Evolutionary conservation across 2,113 vertebrate species (phyloP), one percentile per base, ranked within the genome.

Genomic region (Rafetus swinhoei): DNA sequence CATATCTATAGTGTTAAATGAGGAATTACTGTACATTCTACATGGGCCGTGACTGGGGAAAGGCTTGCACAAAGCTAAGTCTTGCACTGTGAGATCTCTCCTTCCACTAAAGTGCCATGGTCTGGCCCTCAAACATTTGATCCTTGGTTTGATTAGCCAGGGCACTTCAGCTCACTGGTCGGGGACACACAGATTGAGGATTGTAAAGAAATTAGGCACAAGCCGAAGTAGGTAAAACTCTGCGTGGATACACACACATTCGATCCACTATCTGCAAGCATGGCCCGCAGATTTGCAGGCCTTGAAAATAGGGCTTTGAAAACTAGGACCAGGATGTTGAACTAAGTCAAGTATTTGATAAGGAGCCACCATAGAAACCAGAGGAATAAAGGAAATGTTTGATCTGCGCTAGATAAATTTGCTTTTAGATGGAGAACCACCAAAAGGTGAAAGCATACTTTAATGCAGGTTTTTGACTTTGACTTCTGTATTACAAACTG

Each of bases 201-300:
- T 72, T 72, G 3, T n/a, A 72, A 72, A n/a, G 65, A 9, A n/a
- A 72, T 35, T 72, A 72, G 18, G 65, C 15, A 35, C 65, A 72
- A 35, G n/a, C n/a, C 65, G 18, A 72, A n/a, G 32, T 35, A 4
- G 55, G 22, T 29, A 62, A 21, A 14, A 14, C 25, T 11, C 57
- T 59, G 57, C 4, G 4, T 3, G 57, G 57, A 59, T 25, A 25
- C 59, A 62, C 27, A 12, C 12, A 3, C 59, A 54, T 29, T 25
- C 1, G 5, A 62, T 60, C 59, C 25, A 5, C 25, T 24, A 27
- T 62, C 59, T 62, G 59, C 12, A 29, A 62, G 27, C 10, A 5
- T 0, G 27, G 24, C n/a, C 3, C 16, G 15, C 0, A 22, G 65
- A 0, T 16, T 7, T 27, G n/a, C 52, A 35, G 50, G 13, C 8